phyloP scores from a whole-genome alignment of 2,888 invertebrate genomes.

The Melitaea athalia region DNA sequence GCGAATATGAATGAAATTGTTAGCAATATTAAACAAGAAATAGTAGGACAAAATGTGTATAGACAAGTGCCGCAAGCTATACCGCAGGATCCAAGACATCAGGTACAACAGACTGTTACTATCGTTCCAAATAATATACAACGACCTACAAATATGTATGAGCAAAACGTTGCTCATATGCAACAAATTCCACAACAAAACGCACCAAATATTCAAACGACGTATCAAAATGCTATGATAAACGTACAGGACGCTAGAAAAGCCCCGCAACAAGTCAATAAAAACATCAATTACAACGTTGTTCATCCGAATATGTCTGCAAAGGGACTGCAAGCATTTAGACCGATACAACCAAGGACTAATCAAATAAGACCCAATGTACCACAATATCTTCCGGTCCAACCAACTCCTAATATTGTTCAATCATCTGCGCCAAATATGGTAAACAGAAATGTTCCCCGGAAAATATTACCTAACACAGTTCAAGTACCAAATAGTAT shows the following conservation, averaged over 20 bases:
- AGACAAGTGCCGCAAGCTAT: slow-evolving; percentile 29
- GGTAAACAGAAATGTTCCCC: slow-evolving; percentile 32
- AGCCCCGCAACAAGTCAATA: slow-evolving; percentile 15
- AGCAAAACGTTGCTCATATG: slow-evolving; percentile 36
- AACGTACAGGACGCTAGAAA: slow-evolving; percentile 30
- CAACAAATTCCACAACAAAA: slow-evolving; percentile 34
- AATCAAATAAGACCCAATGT: slow-evolving; percentile 41
- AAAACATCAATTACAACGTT: slow-evolving; percentile 26
- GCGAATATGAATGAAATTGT: slow-evolving; percentile 37
- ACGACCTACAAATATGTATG: slow-evolving; percentile 29
- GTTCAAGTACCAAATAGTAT: slow-evolving; percentile 21
- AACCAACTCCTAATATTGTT: slow-evolving; percentile 12
- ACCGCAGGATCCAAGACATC: slow-evolving; percentile 34
- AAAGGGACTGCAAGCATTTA: slow-evolving; percentile 36
- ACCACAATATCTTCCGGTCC: slow-evolving; percentile 27
- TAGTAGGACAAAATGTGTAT: slow-evolving; percentile 24
- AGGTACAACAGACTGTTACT: slow-evolving; percentile 47
- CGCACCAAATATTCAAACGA: slow-evolving; percentile 27
- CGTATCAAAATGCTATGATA: slow-evolving; percentile 28
- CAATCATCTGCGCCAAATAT: slow-evolving; percentile 32
- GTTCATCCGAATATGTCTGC: slow-evolving; percentile 21
- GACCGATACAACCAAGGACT: slow-evolving; percentile 64
- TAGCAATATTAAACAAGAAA: slow-evolving; percentile 35
- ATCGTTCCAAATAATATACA: slow-evolving; percentile 48
- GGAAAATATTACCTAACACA: slow-evolving; percentile 31